phyloP scores from a whole-genome alignment of 2,113 vertebrate species.

The Apus apus region DNA sequence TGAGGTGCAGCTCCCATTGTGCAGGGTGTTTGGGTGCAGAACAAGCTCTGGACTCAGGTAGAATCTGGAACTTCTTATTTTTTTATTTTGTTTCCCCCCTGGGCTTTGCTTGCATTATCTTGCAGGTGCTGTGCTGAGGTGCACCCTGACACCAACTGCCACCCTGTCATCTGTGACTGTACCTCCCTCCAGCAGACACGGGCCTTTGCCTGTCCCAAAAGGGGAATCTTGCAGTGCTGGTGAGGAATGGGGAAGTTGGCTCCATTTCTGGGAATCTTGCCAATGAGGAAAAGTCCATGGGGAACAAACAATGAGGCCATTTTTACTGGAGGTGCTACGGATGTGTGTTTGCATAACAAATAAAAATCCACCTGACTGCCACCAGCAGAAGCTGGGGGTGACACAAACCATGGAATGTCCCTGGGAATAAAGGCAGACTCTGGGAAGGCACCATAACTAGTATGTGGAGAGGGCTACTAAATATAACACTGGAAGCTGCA shows the following conservation, averaged over 20 bases:
- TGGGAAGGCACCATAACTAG: neutral
- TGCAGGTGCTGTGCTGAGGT: neutral
- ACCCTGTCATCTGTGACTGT: rapidly evolving
- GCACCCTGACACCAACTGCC: rapidly evolving
- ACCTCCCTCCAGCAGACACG: neutral
- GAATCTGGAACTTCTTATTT: neutral
- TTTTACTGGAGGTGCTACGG: neutral
- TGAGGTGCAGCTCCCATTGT: neutral
- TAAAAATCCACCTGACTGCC: neutral
- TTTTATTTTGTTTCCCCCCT: too few relatives aligned
- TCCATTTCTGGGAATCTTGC: neutral
- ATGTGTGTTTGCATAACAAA: neutral
- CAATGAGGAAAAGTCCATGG: neutral
- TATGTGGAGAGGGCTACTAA: neutral
- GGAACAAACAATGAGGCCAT: neutral
- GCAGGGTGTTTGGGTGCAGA: neutral
- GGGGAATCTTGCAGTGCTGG: neutral
- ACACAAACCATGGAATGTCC: neutral
- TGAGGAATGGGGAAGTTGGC: neutral
- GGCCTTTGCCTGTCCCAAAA: neutral
- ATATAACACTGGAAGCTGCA: neutral
- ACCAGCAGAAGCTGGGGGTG: neutral
- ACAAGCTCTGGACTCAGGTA: neutral
- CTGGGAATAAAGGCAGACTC: neutral
- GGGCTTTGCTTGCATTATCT: neutral